Evolutionary conservation across 2,888 invertebrate species (phyloP).

Genomic region (Nebria brevicollis): DNA sequence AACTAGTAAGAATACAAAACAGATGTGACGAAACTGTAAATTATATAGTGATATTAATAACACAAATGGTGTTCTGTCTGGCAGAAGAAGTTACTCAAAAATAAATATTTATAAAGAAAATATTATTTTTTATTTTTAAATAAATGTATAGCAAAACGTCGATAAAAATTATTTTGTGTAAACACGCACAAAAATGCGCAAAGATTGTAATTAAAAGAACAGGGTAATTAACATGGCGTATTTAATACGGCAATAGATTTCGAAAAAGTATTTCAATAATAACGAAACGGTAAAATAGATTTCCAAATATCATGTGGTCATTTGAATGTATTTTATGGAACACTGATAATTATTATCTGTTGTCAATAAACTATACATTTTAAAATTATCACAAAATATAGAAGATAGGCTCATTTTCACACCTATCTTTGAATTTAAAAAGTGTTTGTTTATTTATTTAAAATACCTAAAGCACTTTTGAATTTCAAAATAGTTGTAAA

Average conservation of each 20-base stretch:
- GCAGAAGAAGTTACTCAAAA: constrained; percentile 24
- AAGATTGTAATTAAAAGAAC: constrained; percentile 43
- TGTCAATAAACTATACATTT: constrained; percentile 3
- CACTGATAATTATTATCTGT: not conserved
- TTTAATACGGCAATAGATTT: not conserved
- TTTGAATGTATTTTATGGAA: constrained; percentile 9
- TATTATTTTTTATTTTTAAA: constrained; percentile 30
- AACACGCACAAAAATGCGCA: constrained; percentile 36
- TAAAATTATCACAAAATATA: not conserved
- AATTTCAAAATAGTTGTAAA: not conserved
- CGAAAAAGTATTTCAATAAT: not conserved
- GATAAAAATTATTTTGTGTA: constrained; percentile 25
- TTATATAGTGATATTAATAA: constrained; percentile 36
- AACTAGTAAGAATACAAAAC: constrained; percentile 6
- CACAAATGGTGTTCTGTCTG: constrained; percentile 26
- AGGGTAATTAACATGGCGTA: constrained; percentile 42
- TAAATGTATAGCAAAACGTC: constrained; percentile 24
- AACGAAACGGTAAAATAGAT: not conserved
- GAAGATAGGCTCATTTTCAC: not conserved
- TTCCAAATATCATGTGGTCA: not conserved
- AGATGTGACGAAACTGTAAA: constrained; percentile 40
- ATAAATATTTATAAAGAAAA: constrained; percentile 34
- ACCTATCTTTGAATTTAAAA: not conserved
- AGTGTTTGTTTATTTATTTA: constrained; percentile 9
- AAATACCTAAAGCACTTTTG: not conserved